A percentile compares a stretch with the other conserved stretches of the same genome.
These are phyloP conservation scores for Brachionus calyciflorus DNA, from an alignment of 1,140 invertebrate genomes.

Conservation along the genomic window DNA sequence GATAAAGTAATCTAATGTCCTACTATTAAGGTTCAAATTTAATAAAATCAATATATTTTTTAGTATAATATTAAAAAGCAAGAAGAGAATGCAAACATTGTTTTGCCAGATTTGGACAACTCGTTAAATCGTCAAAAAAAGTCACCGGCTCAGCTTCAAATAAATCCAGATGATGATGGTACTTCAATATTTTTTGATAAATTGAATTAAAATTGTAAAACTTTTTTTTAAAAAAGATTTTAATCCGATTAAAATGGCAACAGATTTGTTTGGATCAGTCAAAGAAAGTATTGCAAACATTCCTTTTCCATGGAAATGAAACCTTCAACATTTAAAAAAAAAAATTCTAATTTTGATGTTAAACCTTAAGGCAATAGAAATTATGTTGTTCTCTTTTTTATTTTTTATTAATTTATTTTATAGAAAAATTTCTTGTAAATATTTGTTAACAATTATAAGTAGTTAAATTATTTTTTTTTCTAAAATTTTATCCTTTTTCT, in stretches of 20 bases:
- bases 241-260: constrained; percentile 45
- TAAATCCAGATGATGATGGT: constrained; percentile 37
- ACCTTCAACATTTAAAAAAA: no score
- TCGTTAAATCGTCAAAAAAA: constrained; percentile 34
- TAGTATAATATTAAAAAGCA: constrained; percentile 43
- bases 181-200: background rate
- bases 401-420: no score
- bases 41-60: background rate
- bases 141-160: constrained; percentile 25
- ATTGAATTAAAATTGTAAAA: background rate
- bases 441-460: no score
- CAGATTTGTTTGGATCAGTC: constrained; percentile 43
- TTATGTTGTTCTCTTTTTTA: no score
- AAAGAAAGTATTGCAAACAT: constrained; percentile 40
- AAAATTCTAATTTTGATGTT: no score
- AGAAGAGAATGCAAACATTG: background rate
- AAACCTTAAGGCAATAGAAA: no score
- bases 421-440: no score
- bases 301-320: constrained; percentile 44
- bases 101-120: constrained; percentile 34
- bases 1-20: constrained; percentile 19
- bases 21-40: background rate
- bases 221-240: constrained; percentile 15
- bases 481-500: no score
- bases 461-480: no score